Percentiles rank a stretch among this genome's conserved stretches.
These are phyloP conservation scores for Lycaon pictus DNA, from an alignment of 2,113 vertebrate genomes.

Conservation along the genomic window DNA sequence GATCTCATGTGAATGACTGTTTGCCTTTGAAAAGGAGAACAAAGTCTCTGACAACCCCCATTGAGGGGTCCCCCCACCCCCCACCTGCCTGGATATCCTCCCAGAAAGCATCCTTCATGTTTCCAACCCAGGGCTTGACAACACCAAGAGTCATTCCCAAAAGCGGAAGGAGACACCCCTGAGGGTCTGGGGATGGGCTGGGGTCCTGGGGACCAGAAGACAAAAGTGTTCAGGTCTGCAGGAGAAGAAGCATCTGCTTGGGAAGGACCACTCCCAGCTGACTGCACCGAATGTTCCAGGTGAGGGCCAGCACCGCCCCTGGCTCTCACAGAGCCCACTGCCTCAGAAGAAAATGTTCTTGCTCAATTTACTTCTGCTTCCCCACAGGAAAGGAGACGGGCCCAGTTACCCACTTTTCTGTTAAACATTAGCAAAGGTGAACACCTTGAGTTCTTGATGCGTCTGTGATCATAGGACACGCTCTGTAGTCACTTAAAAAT, in stretches of 20 bases:
- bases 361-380: conserved; percentile 59
- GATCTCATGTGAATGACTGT: background rate
- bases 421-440: background rate
- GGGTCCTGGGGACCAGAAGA: background rate
- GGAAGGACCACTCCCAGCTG: background rate
- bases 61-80: no score
- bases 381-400: conserved; percentile 57
- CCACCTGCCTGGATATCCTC: background rate
- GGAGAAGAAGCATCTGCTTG: background rate
- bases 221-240: background rate
- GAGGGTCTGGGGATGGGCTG: no score
- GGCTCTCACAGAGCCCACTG: conserved; percentile 58
- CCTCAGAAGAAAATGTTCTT: conserved; percentile 68
- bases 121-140: background rate
- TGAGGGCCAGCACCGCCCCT: conserved; percentile 66
- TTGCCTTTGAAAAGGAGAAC: background rate
- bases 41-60: background rate
- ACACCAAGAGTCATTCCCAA: background rate
- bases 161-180: background rate
- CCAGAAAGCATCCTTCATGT: background rate
- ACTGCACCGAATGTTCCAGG: background rate
- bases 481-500: background rate
- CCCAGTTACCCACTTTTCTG: background rate
- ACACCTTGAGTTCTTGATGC: background rate
- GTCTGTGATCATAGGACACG: accelerated